Evolutionary conservation across 2,888 invertebrate species (phyloP), one percentile per base, ranked within the genome.

Genomic region (Mycalesis mineus): DNA sequence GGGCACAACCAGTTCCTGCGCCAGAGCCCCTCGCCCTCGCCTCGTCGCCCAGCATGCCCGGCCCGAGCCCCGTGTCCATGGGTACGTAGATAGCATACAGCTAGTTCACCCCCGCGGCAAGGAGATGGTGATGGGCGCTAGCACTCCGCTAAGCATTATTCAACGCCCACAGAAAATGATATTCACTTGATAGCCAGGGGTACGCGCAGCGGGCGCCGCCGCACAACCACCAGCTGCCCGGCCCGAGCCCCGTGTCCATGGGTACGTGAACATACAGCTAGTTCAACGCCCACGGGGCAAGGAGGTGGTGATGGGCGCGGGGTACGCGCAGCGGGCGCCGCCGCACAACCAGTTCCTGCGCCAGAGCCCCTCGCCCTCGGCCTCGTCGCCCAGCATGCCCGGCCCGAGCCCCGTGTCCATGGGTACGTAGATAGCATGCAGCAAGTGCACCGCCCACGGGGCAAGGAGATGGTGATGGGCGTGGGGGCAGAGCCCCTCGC

Each of bases 331-430:
- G 0, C 86, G 95, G 0, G 93, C 93, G 41, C 93, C 94, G 0
- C 93, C 93, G 0, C 95, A 95, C 3, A 92, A 91, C 65, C 95
- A 95, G 75, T 96, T 95, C 82, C 88, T 96, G 66, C 89, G 94
- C 0, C 96, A 95, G 75, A 95, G 95, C 71, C 95, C 95, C 0
- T 94, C 94, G 13, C 95, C 95, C 0, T 94, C 94, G 0, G 94
- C 94, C 0, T 93, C 94, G 7, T 94, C 94, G 44, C 94, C 94
- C 31, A 91, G 91, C 42, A 90, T 92, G 82, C 91, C 86, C 4
- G 91, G 91, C 0, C 92, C 92, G 0, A 88, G 89, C 58, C 91
- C 91, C 1, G 88, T 85, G 48, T 69, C 85, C 33, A 88, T 89
- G 84, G 84, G 85, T 86, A 39, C 71, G 76, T 71, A 14, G 2